Conservation (phyloP, 2,113 vertebrate species). For the Panthera tigris region DNA sequence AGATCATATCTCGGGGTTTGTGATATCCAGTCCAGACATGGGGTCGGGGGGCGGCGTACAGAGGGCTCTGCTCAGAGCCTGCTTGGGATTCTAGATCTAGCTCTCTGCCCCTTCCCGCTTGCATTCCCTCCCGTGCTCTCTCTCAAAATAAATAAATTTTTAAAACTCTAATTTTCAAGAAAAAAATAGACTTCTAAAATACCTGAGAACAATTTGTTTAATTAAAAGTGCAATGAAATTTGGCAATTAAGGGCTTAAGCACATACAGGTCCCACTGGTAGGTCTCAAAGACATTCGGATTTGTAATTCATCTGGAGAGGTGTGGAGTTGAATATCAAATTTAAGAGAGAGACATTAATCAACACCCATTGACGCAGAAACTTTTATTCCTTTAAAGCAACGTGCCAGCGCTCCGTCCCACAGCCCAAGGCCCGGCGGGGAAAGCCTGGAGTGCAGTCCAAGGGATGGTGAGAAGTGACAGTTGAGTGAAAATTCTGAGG, state of each 20-base stretch:
- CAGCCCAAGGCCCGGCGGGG: neutral
- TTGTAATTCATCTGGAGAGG: neutral
- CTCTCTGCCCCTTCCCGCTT: no score
- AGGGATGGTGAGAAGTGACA: neutral
- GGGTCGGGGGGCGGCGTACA: no score
- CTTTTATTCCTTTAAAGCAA: neutral
- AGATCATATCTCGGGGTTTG: no score
- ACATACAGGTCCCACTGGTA: neutral
- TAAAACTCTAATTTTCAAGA: neutral
- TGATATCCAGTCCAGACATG: no score
- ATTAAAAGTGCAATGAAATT: neutral
- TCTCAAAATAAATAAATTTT: no score
- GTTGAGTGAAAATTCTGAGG: no score
- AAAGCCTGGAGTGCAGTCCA: neutral
- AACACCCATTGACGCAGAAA: neutral
- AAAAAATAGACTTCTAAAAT: neutral
- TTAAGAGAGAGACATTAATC: neutral
- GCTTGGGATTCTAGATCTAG: no score
- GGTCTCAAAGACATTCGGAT: neutral
- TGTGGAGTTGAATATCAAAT: neutral
- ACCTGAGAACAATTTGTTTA: no score
- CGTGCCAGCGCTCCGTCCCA: neutral
- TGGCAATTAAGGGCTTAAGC: neutral
- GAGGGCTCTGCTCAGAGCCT: no score
- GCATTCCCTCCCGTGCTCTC: no score